Evolutionary conservation across 2,888 invertebrate genomes (phyloP).

Genomic region (Hydrotaea diabolus): DNA sequence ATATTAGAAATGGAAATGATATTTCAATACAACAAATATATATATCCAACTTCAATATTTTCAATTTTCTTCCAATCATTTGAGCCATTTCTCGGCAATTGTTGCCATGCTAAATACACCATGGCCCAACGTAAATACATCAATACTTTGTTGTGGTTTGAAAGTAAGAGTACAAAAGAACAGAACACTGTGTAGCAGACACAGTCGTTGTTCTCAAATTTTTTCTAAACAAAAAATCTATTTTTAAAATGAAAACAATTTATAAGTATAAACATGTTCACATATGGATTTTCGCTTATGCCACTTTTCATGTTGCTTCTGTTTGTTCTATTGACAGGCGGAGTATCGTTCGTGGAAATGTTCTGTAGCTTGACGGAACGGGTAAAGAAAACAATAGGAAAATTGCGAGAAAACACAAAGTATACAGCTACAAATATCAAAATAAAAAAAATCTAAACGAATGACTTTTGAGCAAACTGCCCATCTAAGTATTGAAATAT

Average conservation of each 20-base stretch:
- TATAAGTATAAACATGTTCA: neutral
- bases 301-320: neutral
- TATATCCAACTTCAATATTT: neutral
- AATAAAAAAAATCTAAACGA: neutral
- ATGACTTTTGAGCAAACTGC: neutral
- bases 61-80: neutral
- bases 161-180: neutral
- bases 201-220: neutral
- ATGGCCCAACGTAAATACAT: conserved; percentile 23
- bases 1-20: conserved; percentile 6
- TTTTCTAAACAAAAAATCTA: conserved; percentile 42
- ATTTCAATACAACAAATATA: neutral
- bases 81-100: neutral
- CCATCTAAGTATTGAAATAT: too few relatives aligned
- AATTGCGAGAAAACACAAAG: neutral
- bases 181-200: neutral
- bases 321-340: neutral
- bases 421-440: neutral
- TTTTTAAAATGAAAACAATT: conserved; percentile 36
- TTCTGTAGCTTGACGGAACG: neutral
- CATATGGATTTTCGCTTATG: neutral
- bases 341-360: neutral
- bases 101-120: neutral
- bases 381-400: neutral
- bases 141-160: conserved; percentile 30